Evolutionary conservation across 2,113 vertebrate genomes (phyloP).

Genomic region (Pipra filicauda): DNA sequence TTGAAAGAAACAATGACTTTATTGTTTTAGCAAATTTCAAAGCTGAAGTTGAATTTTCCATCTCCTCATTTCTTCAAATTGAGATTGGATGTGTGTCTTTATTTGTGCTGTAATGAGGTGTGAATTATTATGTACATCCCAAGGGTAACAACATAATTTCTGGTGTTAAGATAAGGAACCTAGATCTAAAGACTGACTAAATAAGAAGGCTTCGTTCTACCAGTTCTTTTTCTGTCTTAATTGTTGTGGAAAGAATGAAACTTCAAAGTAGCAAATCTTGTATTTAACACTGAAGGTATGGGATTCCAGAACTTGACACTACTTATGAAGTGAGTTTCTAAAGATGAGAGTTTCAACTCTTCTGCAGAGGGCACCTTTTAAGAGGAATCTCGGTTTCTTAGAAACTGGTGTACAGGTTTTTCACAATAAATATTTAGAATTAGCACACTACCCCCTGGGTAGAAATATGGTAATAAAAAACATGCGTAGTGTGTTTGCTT

Average conservation of each 20-base stretch:
- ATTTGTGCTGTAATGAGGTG: not conserved
- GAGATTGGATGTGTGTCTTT: not conserved
- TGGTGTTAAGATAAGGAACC: not conserved
- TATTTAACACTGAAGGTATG: not conserved
- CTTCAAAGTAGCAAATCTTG: accelerated
- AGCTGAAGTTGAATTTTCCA: not conserved
- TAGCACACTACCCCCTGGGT: not conserved
- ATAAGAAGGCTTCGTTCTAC: not conserved
- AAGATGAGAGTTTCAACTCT: not conserved
- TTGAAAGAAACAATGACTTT: not conserved
- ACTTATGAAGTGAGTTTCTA: not conserved
- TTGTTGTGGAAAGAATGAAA: not conserved
- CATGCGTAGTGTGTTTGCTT: not conserved
- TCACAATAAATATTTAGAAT: slow-evolving; percentile 48
- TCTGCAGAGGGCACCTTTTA: not conserved
- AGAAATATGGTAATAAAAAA: not conserved
- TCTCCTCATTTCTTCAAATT: not conserved
- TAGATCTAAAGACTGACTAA: not conserved
- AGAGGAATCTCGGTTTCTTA: not conserved
- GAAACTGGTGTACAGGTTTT: not conserved
- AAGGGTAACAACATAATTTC: not conserved
- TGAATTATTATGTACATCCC: not conserved
- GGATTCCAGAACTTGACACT: not conserved
- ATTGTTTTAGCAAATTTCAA: not conserved
- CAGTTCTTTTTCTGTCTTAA: not conserved